These are phyloP conservation scores for Rutpela maculata DNA, from an alignment of 2,888 invertebrate genomes.

Conservation along the genomic window DNA sequence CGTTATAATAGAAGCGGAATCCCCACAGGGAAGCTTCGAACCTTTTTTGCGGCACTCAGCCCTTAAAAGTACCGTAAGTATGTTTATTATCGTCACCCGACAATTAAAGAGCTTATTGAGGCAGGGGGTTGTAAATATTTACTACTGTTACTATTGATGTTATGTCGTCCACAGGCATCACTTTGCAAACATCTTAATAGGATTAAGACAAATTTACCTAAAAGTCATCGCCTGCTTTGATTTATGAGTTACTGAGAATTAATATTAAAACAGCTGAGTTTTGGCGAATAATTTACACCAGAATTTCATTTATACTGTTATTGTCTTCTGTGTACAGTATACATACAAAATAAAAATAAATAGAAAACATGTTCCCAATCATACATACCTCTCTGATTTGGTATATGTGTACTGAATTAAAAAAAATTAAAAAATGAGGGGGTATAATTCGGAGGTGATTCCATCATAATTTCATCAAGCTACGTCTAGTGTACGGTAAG, in stretches of 20 bases:
- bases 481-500: too few relatives aligned
- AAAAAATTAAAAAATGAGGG: too few relatives aligned
- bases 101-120: constrained; percentile 31
- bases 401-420: too few relatives aligned
- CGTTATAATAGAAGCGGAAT: constrained; percentile 26
- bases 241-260: constrained; percentile 9
- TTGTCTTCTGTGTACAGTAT: too few relatives aligned
- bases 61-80: constrained; percentile 43
- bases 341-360: too few relatives aligned
- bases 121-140: constrained; percentile 42
- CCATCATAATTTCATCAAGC: too few relatives aligned
- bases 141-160: constrained; percentile 33
- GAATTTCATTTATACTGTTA: not conserved
- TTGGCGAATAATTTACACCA: not conserved
- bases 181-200: constrained; percentile 31
- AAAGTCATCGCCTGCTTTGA: constrained; percentile 25
- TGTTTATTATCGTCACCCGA: constrained; percentile 37
- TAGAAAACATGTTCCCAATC: too few relatives aligned
- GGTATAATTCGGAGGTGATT: too few relatives aligned
- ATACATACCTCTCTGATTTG: too few relatives aligned
- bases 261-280: not conserved
- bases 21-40: constrained; percentile 22
- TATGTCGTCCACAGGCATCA: not conserved
- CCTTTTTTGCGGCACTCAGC: constrained; percentile 38
- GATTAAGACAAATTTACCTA: constrained; percentile 35